Evolutionary conservation across 1,140 invertebrate species (phyloP), one percentile per base, ranked within the genome.

Genomic region (Zaprionus gabonicus): DNA sequence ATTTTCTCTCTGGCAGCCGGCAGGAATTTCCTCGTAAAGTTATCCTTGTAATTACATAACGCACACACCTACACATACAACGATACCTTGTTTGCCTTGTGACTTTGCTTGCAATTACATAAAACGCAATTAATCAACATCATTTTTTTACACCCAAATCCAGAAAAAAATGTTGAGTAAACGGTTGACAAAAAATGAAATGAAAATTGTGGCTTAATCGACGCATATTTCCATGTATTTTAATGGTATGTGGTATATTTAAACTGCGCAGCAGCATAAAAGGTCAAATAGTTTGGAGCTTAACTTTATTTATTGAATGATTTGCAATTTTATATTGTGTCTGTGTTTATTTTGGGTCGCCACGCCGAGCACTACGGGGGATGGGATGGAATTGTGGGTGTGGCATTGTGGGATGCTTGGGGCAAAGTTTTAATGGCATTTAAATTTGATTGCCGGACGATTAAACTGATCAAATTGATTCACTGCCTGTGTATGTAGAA

Each of bases 41-140:
- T 87, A 78, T 88, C 81, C 81, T 78, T 87, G 84, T 87, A 88
- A 87, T 88, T 87, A 87, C 84, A 83, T 75, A 78, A 57, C 64
- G 15, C 71, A 55, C 64, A 51, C 20, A 51, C 20, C 20, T 20
- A 51, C 44, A 20, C 71, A 55, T 31, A 23, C 46, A 51, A 2
- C 3, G 9, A 51, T 25, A 51, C 59, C 44, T 56, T 76, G 68
- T 63, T 70, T 69, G 63, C 41, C 60, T 34, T 71, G 64, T 68
- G 41, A 51, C 41, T 46, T 68, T 59, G 51, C 55, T 53, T 71
- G 46, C 78, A 87, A 88, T 80, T 83, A 88, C 60, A 84, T 65
- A 72, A 65, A 56, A 51, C 73, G 76, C 74, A 88, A 87, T 87
- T 87, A 83, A 87, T 87, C 77, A 88, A 51, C 44, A 78, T 70